phyloP scores from a whole-genome alignment of 1,140 invertebrate genomes.

The Bombus waltoni region DNA sequence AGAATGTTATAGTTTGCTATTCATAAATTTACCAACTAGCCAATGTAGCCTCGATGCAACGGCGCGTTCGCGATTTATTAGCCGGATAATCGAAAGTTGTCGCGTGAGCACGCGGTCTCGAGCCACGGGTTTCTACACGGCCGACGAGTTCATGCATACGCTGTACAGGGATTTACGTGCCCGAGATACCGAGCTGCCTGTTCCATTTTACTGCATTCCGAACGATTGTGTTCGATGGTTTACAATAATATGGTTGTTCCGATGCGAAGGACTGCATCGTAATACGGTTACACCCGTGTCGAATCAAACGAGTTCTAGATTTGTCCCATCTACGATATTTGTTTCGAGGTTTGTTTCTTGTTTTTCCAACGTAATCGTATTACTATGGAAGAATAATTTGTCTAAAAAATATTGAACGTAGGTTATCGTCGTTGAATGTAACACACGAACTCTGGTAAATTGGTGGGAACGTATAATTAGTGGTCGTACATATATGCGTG shows the following conservation, averaged over 20 bases:
- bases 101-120: constrained; percentile 21
- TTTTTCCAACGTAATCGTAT: neutral
- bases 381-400: neutral
- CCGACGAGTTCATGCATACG: constrained; percentile 37
- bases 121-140: neutral
- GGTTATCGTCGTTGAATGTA: no score
- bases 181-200: constrained; percentile 24
- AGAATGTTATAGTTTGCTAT: constrained; percentile 76
- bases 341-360: neutral
- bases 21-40: constrained; percentile 70
- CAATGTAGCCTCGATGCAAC: constrained; percentile 21
- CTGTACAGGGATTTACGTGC: constrained; percentile 25
- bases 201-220: constrained; percentile 4
- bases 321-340: neutral
- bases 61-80: constrained; percentile 40
- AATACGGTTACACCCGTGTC: neutral
- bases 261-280: neutral
- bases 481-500: no score
- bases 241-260: constrained; percentile 8
- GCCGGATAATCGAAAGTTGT: constrained; percentile 52
- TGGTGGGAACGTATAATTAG: no score
- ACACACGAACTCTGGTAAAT: no score
- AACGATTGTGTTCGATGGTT: neutral
- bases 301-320: neutral
- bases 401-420: neutral